phyloP scores from a whole-genome alignment of 1,140 invertebrate species.

The Drosophila kohkoa region DNA sequence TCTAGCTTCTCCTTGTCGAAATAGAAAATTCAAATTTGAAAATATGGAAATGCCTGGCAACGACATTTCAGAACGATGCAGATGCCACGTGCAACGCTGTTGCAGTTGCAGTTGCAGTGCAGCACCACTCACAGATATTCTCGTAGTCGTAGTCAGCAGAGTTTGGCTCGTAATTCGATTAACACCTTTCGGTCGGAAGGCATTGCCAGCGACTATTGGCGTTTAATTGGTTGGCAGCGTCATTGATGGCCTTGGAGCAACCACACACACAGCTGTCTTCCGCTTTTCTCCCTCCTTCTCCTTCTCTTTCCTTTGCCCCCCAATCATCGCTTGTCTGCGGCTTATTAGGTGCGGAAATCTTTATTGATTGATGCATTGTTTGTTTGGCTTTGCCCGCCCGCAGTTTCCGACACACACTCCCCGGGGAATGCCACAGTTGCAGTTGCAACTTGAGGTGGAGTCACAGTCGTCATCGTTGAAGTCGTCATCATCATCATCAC shows the following conservation, averaged over 20 bases:
- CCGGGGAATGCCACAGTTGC: slow-evolving; percentile 7
- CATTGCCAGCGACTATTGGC: slow-evolving; percentile 61
- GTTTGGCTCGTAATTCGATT: slow-evolving; percentile 73
- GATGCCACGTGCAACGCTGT: slow-evolving; percentile 28
- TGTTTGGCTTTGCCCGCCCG: slow-evolving; percentile 73
- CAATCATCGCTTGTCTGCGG: slow-evolving; percentile 51
- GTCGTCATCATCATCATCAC: slow-evolving; percentile 24
- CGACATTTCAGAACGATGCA: slow-evolving; percentile 34
- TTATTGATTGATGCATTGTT: slow-evolving; percentile 82
- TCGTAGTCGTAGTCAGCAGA: no score
- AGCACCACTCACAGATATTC: no score
- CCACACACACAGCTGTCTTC: background rate
- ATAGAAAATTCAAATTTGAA: slow-evolving; percentile 82
- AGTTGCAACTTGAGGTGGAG: background rate
- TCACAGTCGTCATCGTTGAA: background rate
- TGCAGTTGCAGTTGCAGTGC: slow-evolving; percentile 17
- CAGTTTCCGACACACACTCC: slow-evolving; percentile 39
- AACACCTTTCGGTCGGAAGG: slow-evolving; percentile 63
- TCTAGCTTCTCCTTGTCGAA: slow-evolving; percentile 28
- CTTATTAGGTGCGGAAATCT: slow-evolving; percentile 83
- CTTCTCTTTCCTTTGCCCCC: background rate
- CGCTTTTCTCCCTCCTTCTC: background rate
- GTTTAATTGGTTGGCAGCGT: slow-evolving; percentile 76
- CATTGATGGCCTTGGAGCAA: slow-evolving; percentile 55
- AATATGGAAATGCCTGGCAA: slow-evolving; percentile 72